A percentile compares a stretch with the other conserved stretches of the same genome.
These are phyloP conservation scores for Sinella curviseta DNA, from an alignment of 1,140 invertebrate species.

Conservation along the genomic window DNA sequence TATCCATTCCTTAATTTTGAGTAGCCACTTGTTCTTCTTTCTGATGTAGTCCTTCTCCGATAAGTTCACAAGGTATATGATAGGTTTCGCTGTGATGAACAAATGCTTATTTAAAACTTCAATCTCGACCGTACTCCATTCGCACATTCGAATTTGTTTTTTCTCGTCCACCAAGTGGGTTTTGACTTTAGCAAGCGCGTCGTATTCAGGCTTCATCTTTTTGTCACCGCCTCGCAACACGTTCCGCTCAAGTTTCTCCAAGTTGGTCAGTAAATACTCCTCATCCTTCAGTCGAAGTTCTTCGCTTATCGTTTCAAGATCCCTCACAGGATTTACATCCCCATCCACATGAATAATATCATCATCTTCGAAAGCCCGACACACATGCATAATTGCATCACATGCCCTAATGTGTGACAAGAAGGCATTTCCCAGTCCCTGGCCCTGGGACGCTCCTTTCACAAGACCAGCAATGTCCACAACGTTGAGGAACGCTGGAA, in stretches of 20 bases:
- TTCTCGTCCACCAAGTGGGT: conserved; percentile 81
- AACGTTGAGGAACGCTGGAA: conserved; percentile 94
- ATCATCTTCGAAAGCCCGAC: conserved; percentile 95
- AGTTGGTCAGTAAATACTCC: conserved; percentile 71
- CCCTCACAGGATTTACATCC: conserved; percentile 93
- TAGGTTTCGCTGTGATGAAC: conserved; percentile 97
- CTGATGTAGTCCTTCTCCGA: conserved; percentile 98
- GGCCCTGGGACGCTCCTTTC: conserved; percentile 95
- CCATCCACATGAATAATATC: conserved; percentile 98
- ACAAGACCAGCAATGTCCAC: conserved; percentile 98
- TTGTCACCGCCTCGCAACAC: conserved; percentile 92
- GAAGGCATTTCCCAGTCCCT: conserved; percentile 98
- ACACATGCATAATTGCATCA: conserved; percentile 97
- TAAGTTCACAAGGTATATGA: conserved; percentile 95
- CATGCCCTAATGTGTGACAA: conserved; percentile 97
- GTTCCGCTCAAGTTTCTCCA: conserved; percentile 85
- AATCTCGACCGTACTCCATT: conserved; percentile 95
- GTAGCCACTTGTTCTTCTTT: conserved; percentile 98
- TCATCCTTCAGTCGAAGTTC: conserved; percentile 93
- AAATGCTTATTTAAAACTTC: conserved; percentile 95
- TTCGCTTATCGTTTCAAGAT: conserved; percentile 94
- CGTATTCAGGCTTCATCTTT: conserved; percentile 93
- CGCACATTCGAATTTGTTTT: conserved; percentile 86
- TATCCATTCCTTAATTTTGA: conserved; percentile 99
- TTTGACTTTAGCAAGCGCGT: conserved; percentile 84